phyloP scores from a whole-genome alignment of 2,113 vertebrate genomes.

The Nesoenas mayeri region DNA sequence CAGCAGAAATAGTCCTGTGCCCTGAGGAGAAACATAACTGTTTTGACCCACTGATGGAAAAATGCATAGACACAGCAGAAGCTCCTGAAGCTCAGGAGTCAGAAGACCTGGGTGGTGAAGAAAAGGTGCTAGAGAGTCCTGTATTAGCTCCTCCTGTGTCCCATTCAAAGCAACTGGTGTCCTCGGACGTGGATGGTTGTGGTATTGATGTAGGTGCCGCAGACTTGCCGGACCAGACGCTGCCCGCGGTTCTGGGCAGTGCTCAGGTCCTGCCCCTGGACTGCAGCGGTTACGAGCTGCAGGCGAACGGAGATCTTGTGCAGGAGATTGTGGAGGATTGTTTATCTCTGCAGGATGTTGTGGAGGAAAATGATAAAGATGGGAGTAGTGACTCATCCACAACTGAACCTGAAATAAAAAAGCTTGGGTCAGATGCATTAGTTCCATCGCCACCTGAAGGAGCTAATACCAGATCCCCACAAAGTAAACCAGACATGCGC shows the following conservation, averaged over 20 bases:
- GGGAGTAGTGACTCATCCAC: background rate
- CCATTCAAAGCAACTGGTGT: background rate
- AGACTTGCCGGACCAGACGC: background rate
- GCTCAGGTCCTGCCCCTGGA: background rate
- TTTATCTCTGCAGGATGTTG: background rate
- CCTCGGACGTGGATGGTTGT: background rate
- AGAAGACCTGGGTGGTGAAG: conserved; percentile 27
- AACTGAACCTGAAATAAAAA: conserved; percentile 33
- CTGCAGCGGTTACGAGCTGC: background rate
- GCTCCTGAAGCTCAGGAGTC: conserved; percentile 43
- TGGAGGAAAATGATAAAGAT: background rate
- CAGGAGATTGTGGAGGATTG: background rate
- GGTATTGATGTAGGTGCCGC: background rate
- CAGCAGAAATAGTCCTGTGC: conserved; percentile 51
- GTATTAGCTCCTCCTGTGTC: background rate
- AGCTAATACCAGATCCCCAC: background rate
- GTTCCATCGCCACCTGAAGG: background rate
- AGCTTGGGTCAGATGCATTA: background rate
- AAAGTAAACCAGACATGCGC: background rate
- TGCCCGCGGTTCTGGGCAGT: background rate
- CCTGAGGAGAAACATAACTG: conserved; percentile 63
- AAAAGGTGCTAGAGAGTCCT: background rate
- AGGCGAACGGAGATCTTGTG: background rate
- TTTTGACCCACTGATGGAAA: conserved; percentile 27
- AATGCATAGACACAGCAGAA: conserved; percentile 11